Base-by-base conservation (phyloP, 2,113 vertebrate genomes). In the Mellivora capensis region DNA sequence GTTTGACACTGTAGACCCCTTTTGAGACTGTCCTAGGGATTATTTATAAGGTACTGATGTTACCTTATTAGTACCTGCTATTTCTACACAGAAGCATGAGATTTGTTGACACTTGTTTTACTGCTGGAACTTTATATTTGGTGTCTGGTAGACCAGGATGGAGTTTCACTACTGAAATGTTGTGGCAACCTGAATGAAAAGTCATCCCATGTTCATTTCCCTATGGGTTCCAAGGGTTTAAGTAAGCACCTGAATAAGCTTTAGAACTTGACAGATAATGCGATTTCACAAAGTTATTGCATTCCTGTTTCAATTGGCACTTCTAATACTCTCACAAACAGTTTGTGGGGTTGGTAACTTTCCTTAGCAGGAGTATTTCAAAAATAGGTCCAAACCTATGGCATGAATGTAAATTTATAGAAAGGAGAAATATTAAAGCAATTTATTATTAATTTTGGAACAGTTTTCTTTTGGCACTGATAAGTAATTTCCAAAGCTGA, bases 191-290 rank as follows among this genome's bases (percentile, higher is more conserved):
- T 98, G 93, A 97, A 94, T 98, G 97, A 98, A 98, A 98, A 98
- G 95, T 97, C 98, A 97, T 98, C 96, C 69, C 91, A 21, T 96
- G 95, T 90, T 97, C 97, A 97, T 97, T 98, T 98, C 95, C 97
- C 93, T 95, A 2, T 21, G 95, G 97, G 79, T 87, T 98, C 97
- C 90, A 42, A 79, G 94, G 90, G n/a, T 88, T 98, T 97, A 97
- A 98, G 91, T 85, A 98, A 98, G 97, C 98, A 99, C 98, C 98
- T 98, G 98, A 98, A 97, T 98, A 98, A 98, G 98, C 98, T 98
- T 98, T 95, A 96, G 94, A 98, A 97, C 15, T 79, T 98, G 98
- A 98, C 97, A 98, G 98, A 98, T 98, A 98, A 98, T 98, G 97
- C 94, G 71, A 93, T 97, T 98, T 98, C 97, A 89, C 96, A 93